Evolutionary conservation across 2,888 invertebrate species (phyloP), one percentile per base, ranked within the genome.

Genomic region (Hoplodrina blanda): DNA sequence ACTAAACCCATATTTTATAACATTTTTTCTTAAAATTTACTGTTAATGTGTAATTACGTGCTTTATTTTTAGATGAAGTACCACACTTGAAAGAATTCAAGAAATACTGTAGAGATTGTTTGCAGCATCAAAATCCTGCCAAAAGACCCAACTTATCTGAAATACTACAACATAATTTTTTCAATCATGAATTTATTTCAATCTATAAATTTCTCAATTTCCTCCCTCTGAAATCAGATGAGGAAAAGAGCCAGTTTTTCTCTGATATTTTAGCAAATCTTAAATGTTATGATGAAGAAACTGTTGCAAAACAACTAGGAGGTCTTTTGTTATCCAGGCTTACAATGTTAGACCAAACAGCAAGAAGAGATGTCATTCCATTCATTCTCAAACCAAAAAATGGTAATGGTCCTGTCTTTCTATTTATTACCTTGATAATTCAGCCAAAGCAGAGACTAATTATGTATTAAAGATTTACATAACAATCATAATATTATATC

Each of bases 121-220:
- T 98, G 66, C 97, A 98, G 87, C 97, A 97, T 88, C 89, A 95
- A 64, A 97, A 97, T 83, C 96, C 97, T 11, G 91, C 94, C 50
- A 92, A 96, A 82, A 96, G 98, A 67, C 98, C 98, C 5, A 97
- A 96, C 76, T 94, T 98, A 46, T 96, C 97, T 10, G 96, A 97
- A 30, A 94, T 98, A 44, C 92, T 98, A 4, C 92, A 97, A 63
- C 98, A 98, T 92, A 97, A 97, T 57, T 98, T 98, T 92, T 98
- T 98, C 88, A 98, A 97, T 85, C 98, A 98, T 88, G 98, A 98
- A 86, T 98, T 99, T 90, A 97, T 99, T 74, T 95, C 97, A 30
- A 98, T 99, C 81, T 97, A 98, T 90, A 97, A 98, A 78, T 99
- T 98, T 93, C 95, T 99, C 0, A 97, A 97, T 83, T 98, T 98